Percentiles rank a stretch among this genome's conserved stretches.
Conservation (phyloP, 2,888 invertebrate genomes). For the Selenia dentaria region DNA sequence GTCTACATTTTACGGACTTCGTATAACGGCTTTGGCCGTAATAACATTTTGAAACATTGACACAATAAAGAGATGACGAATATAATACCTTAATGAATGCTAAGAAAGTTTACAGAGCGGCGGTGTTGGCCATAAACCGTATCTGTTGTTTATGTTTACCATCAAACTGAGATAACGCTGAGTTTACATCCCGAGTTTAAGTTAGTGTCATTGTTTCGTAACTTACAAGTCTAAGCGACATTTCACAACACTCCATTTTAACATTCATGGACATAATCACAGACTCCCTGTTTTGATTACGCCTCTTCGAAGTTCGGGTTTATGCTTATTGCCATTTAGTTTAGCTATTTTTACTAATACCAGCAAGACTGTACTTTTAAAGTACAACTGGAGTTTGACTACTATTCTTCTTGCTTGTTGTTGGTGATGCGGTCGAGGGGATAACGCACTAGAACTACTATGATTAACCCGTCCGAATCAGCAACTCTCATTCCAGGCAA, state of each 20-base stretch:
- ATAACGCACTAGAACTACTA: too few relatives aligned
- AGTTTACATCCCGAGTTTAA: conserved; percentile 75
- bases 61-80: not conserved
- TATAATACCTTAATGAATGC: conserved; percentile 56
- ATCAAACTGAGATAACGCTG: conserved; percentile 74
- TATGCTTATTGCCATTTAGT: conserved; percentile 66
- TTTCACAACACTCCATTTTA: conserved; percentile 56
- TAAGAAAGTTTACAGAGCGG: conserved; percentile 46
- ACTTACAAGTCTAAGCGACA: conserved; percentile 78
- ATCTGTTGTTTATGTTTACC: conserved; percentile 70
- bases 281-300: conserved; percentile 74
- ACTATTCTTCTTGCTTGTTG: too few relatives aligned
- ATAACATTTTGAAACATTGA: too few relatives aligned
- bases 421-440: too few relatives aligned
- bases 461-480: too few relatives aligned
- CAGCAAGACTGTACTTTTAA: conserved; percentile 39
- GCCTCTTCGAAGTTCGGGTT: conserved; percentile 58
- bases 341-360: conserved; percentile 54
- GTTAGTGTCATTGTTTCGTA: conserved; percentile 81
- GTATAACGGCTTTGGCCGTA: too few relatives aligned
- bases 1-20: too few relatives aligned
- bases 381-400: too few relatives aligned
- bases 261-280: conserved; percentile 81
- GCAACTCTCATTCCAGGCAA: too few relatives aligned
- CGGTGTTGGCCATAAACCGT: conserved; percentile 61